Evolutionary conservation across 2,888 invertebrate genomes (phyloP), one percentile per base, ranked within the genome.

Genomic region (Drosophila multiciliata): DNA sequence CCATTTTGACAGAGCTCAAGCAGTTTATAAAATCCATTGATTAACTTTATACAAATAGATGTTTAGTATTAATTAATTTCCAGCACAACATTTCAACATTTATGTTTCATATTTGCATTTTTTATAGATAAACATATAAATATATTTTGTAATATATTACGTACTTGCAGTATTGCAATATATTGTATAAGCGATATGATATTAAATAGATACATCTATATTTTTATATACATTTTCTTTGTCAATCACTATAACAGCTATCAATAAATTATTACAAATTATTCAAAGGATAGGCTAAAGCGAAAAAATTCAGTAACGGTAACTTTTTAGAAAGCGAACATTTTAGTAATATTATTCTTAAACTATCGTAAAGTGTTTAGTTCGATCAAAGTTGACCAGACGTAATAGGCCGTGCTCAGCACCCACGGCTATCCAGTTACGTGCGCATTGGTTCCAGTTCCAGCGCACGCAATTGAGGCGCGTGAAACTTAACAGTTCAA

Each of bases 331-430:
- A 62, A 59, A 66, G 32, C 48, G 58, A 50, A 54, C 48, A 61
- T 70, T 48, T 61, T 48, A 32, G 50, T 20, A 50, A 58, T 32
- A 54, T 36, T 60, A 69, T 40, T 50, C 71, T 60, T 78, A 17
- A 55, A 29, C n/a, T 12, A 15, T 75, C 59, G 71, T 26, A 45
- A 72, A 78, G 60, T 73, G 68, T 59, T 72, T 68, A 0, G 81
- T 68, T 23, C 63, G 57, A 11, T 71, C 35, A 38, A 86, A 90
- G 48, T 84, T 66, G 3, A 90, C 35, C 20, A 92, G 78, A 15
- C 92, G 87, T 20, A 92, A 20, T 33, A 93, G 79, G 23, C 93
- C 93, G 69, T 92, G 91, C 66, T 93, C 92, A 58, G 92, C 92
- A 12, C 93, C 93, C 23, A 87, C 66, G 12, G 92, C 92, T 53